These are phyloP conservation scores for Homarus gammarus DNA, from an alignment of 2,888 invertebrate species.

Conservation along the genomic window DNA sequence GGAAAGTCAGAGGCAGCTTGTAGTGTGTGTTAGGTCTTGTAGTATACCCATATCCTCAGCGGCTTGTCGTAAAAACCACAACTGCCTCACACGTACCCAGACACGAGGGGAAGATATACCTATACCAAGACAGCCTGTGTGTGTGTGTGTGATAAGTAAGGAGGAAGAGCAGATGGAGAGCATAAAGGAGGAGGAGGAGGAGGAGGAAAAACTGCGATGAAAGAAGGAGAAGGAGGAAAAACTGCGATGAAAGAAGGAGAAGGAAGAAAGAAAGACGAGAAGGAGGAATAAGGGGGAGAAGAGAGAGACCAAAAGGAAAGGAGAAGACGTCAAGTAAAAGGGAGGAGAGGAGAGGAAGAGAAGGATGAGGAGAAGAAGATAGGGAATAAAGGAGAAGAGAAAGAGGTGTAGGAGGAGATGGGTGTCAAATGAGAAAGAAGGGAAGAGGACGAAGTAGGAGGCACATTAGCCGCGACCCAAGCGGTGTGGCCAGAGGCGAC, in stretches of 20 bases:
- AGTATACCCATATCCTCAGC: no score
- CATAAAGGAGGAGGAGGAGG: no score
- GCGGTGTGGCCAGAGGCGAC: not conserved
- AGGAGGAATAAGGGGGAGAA: not conserved
- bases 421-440: not conserved
- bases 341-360: not conserved
- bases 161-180: no score
- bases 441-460: not conserved
- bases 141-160: no score
- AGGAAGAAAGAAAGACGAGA: not conserved
- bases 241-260: not conserved
- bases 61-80: no score
- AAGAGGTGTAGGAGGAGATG: not conserved
- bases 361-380: not conserved
- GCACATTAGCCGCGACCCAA: not conserved
- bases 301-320: not conserved
- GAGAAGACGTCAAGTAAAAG: not conserved
- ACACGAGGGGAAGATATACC: no score
- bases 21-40: no score
- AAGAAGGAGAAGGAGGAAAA: not conserved
- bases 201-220: not conserved
- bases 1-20: no score
- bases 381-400: no score
- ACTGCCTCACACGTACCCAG: no score
- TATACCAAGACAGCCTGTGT: no score